phyloP scores from a whole-genome alignment of 2,113 vertebrate species.

The Urocitellus parryii region DNA sequence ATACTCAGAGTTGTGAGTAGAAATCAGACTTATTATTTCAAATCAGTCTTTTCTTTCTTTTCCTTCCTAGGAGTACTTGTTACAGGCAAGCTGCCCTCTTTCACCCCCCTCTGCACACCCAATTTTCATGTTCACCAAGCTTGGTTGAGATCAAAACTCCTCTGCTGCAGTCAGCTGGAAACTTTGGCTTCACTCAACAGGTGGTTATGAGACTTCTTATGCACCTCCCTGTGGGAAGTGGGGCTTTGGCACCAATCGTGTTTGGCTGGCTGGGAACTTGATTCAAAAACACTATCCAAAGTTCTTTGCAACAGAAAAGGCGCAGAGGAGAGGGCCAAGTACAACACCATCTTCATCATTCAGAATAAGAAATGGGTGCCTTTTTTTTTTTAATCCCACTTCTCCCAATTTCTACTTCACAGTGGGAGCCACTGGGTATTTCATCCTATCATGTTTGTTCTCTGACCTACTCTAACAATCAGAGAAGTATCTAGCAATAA shows the following conservation, averaged over 20 bases:
- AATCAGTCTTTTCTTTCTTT: slow-evolving; percentile 29
- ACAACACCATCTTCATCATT: not conserved
- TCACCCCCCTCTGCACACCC: not conserved
- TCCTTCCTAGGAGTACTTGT: slow-evolving; percentile 9
- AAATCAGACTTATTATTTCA: slow-evolving; percentile 9
- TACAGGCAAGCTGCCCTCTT: not conserved
- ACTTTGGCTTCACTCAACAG: not conserved
- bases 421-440: not conserved
- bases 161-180: not conserved
- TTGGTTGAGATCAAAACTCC: not conserved
- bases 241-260: not conserved
- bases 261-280: not conserved
- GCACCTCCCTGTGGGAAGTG: not conserved
- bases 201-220: not conserved
- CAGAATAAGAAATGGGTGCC: not conserved
- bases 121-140: slow-evolving; percentile 33
- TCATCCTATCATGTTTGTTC: not conserved
- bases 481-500: not conserved
- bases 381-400: not conserved
- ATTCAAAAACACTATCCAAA: not conserved
- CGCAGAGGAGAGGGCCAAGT: not conserved
- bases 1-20: not conserved
- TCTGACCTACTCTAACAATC: not conserved
- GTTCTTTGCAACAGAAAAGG: not conserved
- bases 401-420: not conserved